Evolutionary conservation across 2,888 invertebrate genomes (phyloP).

Genomic region (Aquatica leii): DNA sequence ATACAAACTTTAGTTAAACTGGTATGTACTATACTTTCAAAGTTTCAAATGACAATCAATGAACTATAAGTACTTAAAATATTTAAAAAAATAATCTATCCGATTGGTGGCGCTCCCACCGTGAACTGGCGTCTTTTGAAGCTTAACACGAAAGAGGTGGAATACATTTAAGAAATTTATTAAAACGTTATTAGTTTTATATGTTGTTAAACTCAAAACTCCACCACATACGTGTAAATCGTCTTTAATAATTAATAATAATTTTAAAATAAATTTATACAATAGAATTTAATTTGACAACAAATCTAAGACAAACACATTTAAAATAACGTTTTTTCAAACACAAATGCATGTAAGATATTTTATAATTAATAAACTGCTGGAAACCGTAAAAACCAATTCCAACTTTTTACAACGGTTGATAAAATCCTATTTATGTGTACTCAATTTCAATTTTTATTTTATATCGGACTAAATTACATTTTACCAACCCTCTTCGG

Average conservation of each 20-base stretch:
- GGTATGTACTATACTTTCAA: no score
- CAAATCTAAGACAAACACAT: background rate
- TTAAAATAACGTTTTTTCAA: background rate
- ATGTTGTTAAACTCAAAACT: conserved; percentile 42
- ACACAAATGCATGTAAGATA: no score
- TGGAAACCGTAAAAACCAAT: conserved; percentile 41
- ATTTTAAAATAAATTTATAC: background rate
- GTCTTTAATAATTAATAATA: conserved; percentile 11
- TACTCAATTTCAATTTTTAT: conserved; percentile 21
- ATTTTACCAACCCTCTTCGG: conserved; percentile 5
- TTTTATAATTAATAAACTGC: conserved; percentile 42
- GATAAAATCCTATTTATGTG: conserved; percentile 27
- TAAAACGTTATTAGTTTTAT: conserved; percentile 41
- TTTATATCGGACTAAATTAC: conserved; percentile 16
- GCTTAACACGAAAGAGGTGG: conserved; percentile 47
- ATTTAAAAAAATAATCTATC: no score
- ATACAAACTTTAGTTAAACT: no score
- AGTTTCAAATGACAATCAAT: no score
- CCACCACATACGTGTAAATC: conserved; percentile 40
- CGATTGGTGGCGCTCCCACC: conserved; percentile 45
- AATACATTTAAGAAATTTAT: conserved; percentile 40
- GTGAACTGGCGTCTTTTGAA: conserved; percentile 36
- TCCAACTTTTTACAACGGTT: conserved; percentile 44
- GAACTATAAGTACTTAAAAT: no score
- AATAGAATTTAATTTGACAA: background rate